phyloP scores from a whole-genome alignment of 2,113 vertebrate species.

The Pungitius pungitius region DNA sequence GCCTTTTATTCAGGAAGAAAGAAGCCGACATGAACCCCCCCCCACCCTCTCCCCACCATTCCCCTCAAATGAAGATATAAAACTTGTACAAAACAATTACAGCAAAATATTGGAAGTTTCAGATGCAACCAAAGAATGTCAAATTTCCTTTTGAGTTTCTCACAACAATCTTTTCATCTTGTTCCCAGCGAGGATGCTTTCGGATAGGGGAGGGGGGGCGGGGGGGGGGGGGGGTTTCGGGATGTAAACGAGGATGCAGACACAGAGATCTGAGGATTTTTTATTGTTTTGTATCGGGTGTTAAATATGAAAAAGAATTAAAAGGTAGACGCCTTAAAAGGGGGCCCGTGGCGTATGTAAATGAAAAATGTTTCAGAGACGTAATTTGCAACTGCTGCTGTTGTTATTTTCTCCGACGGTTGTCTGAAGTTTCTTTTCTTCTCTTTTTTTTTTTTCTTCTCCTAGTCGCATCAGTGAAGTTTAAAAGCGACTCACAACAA shows the following conservation, averaged over 20 bases:
- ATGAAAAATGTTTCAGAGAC: constrained; percentile 73
- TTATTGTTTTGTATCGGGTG: constrained; percentile 69
- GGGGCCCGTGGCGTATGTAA: constrained; percentile 68
- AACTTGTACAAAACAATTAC: constrained; percentile 96
- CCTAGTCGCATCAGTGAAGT: constrained; percentile 44
- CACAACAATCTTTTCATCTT: constrained; percentile 82
- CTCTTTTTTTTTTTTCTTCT: background rate
- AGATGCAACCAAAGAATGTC: constrained; percentile 95
- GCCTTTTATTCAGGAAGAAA: constrained; percentile 88
- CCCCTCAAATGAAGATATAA: constrained; percentile 93
- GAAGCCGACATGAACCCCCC: constrained; percentile 67
- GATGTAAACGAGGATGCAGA: constrained; percentile 72
- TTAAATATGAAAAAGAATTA: constrained; percentile 79
- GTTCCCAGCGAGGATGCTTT: constrained; percentile 64
- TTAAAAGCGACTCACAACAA: constrained; percentile 75
- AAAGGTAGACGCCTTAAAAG: constrained; percentile 74
- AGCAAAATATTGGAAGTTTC: constrained; percentile 94
- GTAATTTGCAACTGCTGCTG: constrained; percentile 71
- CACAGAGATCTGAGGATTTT: constrained; percentile 74
- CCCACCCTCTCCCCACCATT: constrained; percentile 3
- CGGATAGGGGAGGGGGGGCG: constrained; percentile 12
- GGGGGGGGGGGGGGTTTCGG: background rate
- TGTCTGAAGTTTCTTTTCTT: constrained; percentile 72
- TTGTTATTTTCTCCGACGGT: constrained; percentile 67
- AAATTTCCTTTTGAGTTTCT: constrained; percentile 89